phyloP scores from a whole-genome alignment of 1,140 invertebrate genomes.

The Wasmannia auropunctata region DNA sequence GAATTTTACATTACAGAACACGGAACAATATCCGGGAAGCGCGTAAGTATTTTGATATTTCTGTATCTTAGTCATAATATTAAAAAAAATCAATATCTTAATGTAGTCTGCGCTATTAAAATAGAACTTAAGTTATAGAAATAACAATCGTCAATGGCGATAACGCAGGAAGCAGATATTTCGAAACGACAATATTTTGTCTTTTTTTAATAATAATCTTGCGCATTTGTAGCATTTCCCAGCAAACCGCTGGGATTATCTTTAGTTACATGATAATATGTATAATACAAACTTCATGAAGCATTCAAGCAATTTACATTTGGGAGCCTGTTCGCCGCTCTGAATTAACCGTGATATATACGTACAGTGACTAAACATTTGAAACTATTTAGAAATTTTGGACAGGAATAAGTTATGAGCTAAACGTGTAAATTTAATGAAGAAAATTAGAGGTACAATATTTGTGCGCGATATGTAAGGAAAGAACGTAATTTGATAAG shows the following conservation, averaged over 20 bases:
- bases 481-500: neutral
- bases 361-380: constrained; percentile 45
- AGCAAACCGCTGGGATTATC: neutral
- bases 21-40: neutral
- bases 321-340: neutral
- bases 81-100: neutral
- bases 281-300: constrained; percentile 52
- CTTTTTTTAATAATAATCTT: neutral
- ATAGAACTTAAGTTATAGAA: neutral
- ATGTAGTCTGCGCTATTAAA: neutral
- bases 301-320: constrained; percentile 54
- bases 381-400: constrained; percentile 56
- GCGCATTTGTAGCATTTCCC: neutral
- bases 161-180: neutral
- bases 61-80: neutral
- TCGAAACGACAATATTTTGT: neutral
- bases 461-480: neutral
- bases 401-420: neutral
- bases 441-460: neutral
- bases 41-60: neutral
- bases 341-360: constrained; percentile 52
- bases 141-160: neutral
- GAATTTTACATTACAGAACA: neutral
- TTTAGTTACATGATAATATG: constrained; percentile 15
- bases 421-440: constrained; percentile 4